Evolutionary conservation across 2,797 vertebrate species (phyloP).

Genomic region (Diplodus sargus): DNA sequence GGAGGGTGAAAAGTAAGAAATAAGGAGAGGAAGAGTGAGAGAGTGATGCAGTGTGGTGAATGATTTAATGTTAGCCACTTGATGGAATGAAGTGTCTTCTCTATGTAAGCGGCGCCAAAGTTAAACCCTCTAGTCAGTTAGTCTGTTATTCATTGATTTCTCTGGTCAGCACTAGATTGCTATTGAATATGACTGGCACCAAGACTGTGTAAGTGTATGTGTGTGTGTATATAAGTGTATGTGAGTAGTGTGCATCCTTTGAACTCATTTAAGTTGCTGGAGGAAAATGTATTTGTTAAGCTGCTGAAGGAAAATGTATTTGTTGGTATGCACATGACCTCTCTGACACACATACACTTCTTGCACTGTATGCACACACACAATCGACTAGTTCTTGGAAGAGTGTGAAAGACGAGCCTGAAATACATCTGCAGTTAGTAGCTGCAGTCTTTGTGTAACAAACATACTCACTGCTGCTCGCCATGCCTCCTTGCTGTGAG

Average conservation of each 20-base stretch:
- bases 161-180: slow-evolving; percentile 71
- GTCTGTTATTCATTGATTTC: slow-evolving; percentile 78
- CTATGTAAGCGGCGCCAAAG: slow-evolving; percentile 73
- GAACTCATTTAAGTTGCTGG: slow-evolving; percentile 31
- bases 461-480: slow-evolving; percentile 17
- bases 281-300: slow-evolving; percentile 31
- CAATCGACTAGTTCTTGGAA: slow-evolving; percentile 17
- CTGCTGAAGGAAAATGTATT: slow-evolving; percentile 29
- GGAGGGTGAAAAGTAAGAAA: slow-evolving; percentile 1
- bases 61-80: slow-evolving; percentile 74
- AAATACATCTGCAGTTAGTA: slow-evolving; percentile 33
- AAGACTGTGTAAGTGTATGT: slow-evolving; percentile 22
- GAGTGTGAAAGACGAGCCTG: slow-evolving; percentile 40
- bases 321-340: slow-evolving; percentile 1
- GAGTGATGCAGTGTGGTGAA: slow-evolving; percentile 35
- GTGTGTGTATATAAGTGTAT: slow-evolving; percentile 17
- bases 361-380: not conserved
- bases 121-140: slow-evolving; percentile 76
- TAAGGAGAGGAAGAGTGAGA: not conserved
- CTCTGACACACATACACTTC: not conserved
- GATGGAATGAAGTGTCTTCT: slow-evolving; percentile 74
- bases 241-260: not conserved
- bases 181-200: slow-evolving; percentile 80
- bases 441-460: slow-evolving; percentile 19
- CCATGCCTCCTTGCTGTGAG: slow-evolving; percentile 11